Percentiles rank a stretch among this genome's conserved stretches.
Evolutionary conservation across 2,888 invertebrate genomes (phyloP).

Genomic region (Abrostola triplasia): DNA sequence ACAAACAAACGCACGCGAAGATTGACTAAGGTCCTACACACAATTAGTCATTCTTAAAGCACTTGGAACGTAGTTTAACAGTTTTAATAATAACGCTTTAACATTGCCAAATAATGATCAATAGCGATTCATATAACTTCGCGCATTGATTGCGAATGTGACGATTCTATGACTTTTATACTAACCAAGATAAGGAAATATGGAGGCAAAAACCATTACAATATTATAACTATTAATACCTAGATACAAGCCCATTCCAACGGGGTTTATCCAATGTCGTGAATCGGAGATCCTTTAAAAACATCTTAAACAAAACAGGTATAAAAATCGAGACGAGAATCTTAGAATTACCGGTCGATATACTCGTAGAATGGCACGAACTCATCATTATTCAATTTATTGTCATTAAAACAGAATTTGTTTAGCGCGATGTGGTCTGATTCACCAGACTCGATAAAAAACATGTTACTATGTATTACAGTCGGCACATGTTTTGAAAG

Average conservation of each 20-base stretch:
- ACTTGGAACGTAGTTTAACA: constrained; percentile 30
- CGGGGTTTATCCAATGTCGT: no score
- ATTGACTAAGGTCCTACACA: constrained; percentile 58
- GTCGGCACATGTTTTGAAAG: no score
- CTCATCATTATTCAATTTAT: constrained; percentile 42
- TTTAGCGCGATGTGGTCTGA: constrained; percentile 44
- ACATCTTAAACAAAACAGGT: no score
- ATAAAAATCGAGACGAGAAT: neutral
- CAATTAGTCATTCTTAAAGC: constrained; percentile 34
- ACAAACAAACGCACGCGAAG: constrained; percentile 43
- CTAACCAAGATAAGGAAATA: no score
- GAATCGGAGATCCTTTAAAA: no score
- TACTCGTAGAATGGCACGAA: constrained; percentile 15
- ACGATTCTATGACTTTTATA: no score
- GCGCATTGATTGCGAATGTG: no score
- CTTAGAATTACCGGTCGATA: constrained; percentile 15
- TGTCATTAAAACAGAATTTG: constrained; percentile 30
- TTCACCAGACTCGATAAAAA: constrained; percentile 32
- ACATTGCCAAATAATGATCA: neutral
- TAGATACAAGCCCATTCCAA: no score
- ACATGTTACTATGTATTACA: constrained; percentile 22
- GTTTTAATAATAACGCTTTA: neutral
- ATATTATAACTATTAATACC: no score
- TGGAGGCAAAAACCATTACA: no score
- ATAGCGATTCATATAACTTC: no score